phyloP scores from a whole-genome alignment of 2,113 vertebrate genomes.

The Xiphophorus maculatus region DNA sequence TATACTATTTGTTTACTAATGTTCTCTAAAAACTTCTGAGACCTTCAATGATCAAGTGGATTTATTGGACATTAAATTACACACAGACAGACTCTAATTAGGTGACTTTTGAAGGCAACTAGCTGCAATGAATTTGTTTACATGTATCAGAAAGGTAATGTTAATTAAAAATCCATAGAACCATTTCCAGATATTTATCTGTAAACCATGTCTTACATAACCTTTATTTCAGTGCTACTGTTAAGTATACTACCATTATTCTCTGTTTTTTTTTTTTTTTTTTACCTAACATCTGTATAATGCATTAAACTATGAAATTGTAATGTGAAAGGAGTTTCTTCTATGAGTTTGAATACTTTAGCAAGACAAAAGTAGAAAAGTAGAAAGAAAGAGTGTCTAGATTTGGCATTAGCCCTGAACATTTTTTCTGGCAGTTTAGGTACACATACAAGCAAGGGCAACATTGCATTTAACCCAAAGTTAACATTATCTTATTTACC shows the following conservation, averaged over 20 bases:
- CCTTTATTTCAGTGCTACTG: not conserved
- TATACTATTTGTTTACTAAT: not conserved
- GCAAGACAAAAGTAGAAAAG: no score
- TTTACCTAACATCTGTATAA: not conserved
- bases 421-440: no score
- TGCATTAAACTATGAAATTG: not conserved
- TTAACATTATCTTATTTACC: no score
- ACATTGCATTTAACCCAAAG: no score
- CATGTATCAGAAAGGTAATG: not conserved
- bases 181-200: not conserved
- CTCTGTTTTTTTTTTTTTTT: not conserved
- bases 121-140: not conserved
- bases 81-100: not conserved
- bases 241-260: not conserved
- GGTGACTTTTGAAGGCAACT: not conserved
- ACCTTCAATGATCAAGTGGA: not conserved
- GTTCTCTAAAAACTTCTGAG: not conserved
- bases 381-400: no score
- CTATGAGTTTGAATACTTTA: no score
- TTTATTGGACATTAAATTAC: not conserved
- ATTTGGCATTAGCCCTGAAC: no score
- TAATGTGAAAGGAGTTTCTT: not conserved
- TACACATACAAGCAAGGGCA: no score
- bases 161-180: not conserved
- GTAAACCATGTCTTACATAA: not conserved